These are phyloP conservation scores for Ploceus nigricollis DNA, from an alignment of 2,113 vertebrate species.

Conservation along the genomic window DNA sequence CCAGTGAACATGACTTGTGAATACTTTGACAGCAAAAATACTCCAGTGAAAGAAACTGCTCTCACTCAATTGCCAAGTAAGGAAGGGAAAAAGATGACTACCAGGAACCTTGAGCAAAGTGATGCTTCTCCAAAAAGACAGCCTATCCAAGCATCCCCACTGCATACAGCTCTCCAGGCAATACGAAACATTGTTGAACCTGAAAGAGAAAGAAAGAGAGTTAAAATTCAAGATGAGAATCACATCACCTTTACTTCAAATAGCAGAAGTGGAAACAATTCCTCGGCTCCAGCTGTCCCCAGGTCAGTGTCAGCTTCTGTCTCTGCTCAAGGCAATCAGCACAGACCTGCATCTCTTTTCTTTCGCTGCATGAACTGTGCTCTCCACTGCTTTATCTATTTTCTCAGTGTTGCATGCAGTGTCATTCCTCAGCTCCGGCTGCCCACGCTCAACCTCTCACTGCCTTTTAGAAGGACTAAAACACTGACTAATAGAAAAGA, in stretches of 20 bases:
- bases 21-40: background rate
- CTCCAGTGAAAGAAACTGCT: background rate
- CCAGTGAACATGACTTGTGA: slow-evolving; percentile 59
- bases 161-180: background rate
- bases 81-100: background rate
- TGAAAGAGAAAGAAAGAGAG: slow-evolving; percentile 71
- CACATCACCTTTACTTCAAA: background rate
- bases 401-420: slow-evolving; percentile 74
- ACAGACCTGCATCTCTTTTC: slow-evolving; percentile 68
- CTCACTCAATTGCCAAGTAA: background rate
- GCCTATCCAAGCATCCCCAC: background rate
- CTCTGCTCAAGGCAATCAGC: slow-evolving; percentile 37
- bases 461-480: slow-evolving; percentile 68
- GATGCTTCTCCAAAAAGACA: background rate
- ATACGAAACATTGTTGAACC: background rate
- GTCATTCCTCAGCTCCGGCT: slow-evolving; percentile 63
- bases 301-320: slow-evolving; percentile 81
- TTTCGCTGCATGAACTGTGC: slow-evolving; percentile 73
- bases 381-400: slow-evolving; percentile 67
- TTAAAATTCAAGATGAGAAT: slow-evolving; percentile 71
- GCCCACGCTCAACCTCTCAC: slow-evolving; percentile 59
- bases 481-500: slow-evolving; percentile 29
- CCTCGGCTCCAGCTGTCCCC: slow-evolving; percentile 15
- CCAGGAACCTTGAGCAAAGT: background rate
- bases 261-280: slow-evolving; percentile 43